A percentile compares a stretch with the other conserved stretches of the same genome.
Evolutionary conservation across 1,140 invertebrate genomes (phyloP).

Genomic region (Diorhabda sublineata): DNA sequence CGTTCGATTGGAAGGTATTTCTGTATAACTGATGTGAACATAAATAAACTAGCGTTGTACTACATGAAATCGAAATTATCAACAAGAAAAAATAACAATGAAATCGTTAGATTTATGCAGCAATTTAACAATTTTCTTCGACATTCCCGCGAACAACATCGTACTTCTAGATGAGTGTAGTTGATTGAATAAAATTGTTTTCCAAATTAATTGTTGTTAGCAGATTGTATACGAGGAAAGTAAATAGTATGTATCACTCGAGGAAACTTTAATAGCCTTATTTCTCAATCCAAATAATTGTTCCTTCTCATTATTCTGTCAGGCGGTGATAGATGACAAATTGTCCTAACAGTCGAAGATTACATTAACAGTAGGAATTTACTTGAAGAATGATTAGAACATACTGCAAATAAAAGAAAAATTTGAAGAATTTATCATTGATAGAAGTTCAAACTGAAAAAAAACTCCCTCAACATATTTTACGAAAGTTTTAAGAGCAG

Average conservation of each 20-base stretch:
- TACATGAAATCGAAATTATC: too few species aligned
- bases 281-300: conserved; percentile 1
- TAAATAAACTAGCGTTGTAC: too few species aligned
- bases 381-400: too few species aligned
- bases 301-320: not conserved
- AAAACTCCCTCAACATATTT: too few species aligned
- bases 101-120: not conserved
- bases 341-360: not conserved
- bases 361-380: too few species aligned
- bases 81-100: not conserved
- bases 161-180: not conserved
- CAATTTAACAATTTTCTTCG: conserved; percentile 1
- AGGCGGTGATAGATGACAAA: not conserved
- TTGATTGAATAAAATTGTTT: conserved; percentile 3
- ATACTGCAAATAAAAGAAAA: too few species aligned
- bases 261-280: not conserved
- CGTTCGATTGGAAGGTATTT: too few species aligned
- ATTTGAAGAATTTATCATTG: too few species aligned
- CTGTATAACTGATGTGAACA: too few species aligned
- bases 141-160: not conserved
- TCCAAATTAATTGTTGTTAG: not conserved
- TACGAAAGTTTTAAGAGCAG: too few species aligned
- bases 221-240: not conserved
- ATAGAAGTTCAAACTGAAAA: too few species aligned
- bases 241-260: not conserved